These are phyloP conservation scores for Dynastes tityus DNA, from an alignment of 2,888 invertebrate species.

Conservation along the genomic window DNA sequence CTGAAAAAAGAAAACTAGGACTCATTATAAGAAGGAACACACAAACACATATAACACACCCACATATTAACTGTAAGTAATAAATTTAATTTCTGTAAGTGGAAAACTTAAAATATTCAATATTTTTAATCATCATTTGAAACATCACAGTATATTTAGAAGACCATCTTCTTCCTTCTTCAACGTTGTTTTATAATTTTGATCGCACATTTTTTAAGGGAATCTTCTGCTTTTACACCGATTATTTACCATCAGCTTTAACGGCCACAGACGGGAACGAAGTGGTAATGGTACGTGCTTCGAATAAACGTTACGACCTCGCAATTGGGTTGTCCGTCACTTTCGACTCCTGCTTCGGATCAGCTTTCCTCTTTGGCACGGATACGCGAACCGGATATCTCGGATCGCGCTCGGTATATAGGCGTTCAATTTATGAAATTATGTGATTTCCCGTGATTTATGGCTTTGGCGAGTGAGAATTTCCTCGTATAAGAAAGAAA, in stretches of 20 bases:
- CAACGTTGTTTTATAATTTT: background rate
- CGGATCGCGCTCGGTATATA: slow-evolving; percentile 21
- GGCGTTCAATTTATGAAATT: slow-evolving; percentile 42
- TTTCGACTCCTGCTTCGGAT: slow-evolving; percentile 52
- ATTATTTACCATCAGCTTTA: slow-evolving; percentile 43
- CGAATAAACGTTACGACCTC: slow-evolving; percentile 52
- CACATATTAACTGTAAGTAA: too few species aligned
- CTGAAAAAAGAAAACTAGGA: too few species aligned
- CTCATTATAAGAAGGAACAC: too few species aligned
- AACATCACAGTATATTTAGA: background rate
- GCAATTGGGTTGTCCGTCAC: slow-evolving; percentile 56
- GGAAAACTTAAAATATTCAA: too few species aligned
- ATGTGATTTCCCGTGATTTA: slow-evolving; percentile 39
- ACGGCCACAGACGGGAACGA: slow-evolving; percentile 37
- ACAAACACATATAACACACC: too few species aligned
- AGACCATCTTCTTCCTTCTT: background rate
- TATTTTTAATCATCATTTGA: too few species aligned
- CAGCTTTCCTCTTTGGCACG: slow-evolving; percentile 36
- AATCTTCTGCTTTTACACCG: slow-evolving; percentile 24
- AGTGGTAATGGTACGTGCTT: slow-evolving; percentile 52
- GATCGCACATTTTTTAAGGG: slow-evolving; percentile 32
- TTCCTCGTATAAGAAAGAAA: background rate
- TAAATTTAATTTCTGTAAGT: too few species aligned
- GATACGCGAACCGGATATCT: slow-evolving; percentile 11
- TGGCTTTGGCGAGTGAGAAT: background rate